Base-by-base conservation (phyloP, 2,888 invertebrate species). In the Sinodicranocentrus sp. region DNA sequence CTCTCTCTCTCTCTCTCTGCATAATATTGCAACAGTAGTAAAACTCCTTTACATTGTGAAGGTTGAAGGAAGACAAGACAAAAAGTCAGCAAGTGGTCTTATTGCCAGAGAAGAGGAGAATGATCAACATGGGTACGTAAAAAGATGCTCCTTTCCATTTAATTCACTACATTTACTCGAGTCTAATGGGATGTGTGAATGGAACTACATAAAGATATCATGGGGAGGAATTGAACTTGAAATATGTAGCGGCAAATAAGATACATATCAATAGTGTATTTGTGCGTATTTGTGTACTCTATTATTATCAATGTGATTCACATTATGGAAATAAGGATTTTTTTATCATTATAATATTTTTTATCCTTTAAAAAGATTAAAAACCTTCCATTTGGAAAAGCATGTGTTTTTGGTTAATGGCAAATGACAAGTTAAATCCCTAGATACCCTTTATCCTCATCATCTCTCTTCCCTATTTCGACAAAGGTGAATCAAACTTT, bases 71-170 rank as follows among this genome's bases (percentile, higher is more conserved):
- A n/a, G 63, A 75, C 76, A 76, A 76, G 65, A 76, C 48, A 76
- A 48, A 59, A 43, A 76, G 76, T 19, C 77, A 77, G 77, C 77
- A 21, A 77, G 77, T 44, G 77, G 77, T 77, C 68, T 44, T 26
- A 70, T 65, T 65, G 19, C 44, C 8, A 39, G 19, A 23, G 44
- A 19, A 19, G 33, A 54, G 19, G 71, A 57, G 2, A 10, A 48
- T 3, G 10, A 48, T 48, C 48, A 48, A 48, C 48, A 48, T 48
- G 10, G 48, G 48, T n/a, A 48, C 10, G 15, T 48, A 15, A n/a
- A 48, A 19, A 63, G 28, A 26, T 43, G n/a, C 17, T 77, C 39
- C 17, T 65, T 67, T 77, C 39, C 17, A 54, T 67, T 48, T 67
- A 77, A 77, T 77, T 67, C 76, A 77, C 67, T 57, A 43, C 19